Conservation (phyloP, 2,797 vertebrate species). For the Neopelma chrysocephalum region DNA sequence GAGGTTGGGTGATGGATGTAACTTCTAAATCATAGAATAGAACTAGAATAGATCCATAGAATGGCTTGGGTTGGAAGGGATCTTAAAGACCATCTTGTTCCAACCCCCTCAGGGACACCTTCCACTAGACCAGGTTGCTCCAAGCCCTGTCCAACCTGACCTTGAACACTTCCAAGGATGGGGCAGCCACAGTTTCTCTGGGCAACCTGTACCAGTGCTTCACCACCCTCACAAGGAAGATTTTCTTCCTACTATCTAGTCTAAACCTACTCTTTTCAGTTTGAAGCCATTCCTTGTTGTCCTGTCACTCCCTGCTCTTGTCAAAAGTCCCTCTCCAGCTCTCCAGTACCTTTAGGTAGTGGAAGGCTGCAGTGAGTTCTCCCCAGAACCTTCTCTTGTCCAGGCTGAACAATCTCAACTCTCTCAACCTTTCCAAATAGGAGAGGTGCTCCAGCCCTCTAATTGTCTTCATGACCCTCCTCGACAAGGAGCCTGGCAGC, state of each 20-base stretch:
- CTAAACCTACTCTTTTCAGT: background rate
- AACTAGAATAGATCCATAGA: background rate
- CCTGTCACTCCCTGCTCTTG: background rate
- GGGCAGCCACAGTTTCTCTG: background rate
- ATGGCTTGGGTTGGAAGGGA: background rate
- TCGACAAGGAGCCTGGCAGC: background rate
- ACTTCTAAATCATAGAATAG: background rate
- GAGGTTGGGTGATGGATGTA: background rate
- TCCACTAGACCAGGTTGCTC: background rate
- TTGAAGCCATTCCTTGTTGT: fast-evolving
- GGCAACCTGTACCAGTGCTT: background rate
- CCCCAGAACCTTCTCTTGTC: background rate
- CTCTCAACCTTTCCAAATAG: background rate
- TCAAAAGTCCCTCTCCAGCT: background rate
- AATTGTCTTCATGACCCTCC: background rate
- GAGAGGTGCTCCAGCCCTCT: background rate
- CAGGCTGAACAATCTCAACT: background rate
- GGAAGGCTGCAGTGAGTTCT: background rate
- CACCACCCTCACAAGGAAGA: background rate
- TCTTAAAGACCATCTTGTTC: background rate
- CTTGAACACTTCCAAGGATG: background rate
- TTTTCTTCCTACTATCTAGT: background rate
- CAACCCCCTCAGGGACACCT: background rate
- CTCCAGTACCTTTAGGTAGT: background rate
- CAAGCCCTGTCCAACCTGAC: background rate